These are phyloP conservation scores for Otis tarda DNA, from an alignment of 2,113 vertebrate genomes.

Conservation along the genomic window DNA sequence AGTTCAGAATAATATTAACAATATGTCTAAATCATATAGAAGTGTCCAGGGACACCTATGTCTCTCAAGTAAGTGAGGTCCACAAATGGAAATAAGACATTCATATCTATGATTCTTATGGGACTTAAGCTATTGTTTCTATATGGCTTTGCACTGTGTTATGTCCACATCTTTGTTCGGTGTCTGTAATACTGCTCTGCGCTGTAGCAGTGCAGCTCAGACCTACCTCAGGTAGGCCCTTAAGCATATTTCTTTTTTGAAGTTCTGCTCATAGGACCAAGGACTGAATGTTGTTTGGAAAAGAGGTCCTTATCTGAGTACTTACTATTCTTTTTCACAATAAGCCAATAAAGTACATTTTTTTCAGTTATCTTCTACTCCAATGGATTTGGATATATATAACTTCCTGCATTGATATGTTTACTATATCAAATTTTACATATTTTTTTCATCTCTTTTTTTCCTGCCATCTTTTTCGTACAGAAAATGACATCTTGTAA, in stretches of 20 bases:
- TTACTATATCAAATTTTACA: neutral
- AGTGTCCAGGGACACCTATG: neutral
- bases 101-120: neutral
- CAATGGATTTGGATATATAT: neutral
- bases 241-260: neutral
- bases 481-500: neutral
- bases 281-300: neutral
- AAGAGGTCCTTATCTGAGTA: neutral
- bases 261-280: neutral
- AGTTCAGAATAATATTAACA: neutral
- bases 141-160: neutral
- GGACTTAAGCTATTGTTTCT: neutral
- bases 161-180: neutral
- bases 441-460: fast-evolving
- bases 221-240: neutral
- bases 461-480: neutral
- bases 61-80: neutral
- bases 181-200: neutral
- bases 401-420: neutral
- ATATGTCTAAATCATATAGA: neutral
- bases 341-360: neutral
- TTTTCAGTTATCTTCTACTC: neutral
- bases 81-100: neutral
- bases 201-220: fast-evolving
- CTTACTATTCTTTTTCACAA: neutral